phyloP scores from a whole-genome alignment of 2,113 vertebrate genomes.

The Coracopsis vasa region DNA sequence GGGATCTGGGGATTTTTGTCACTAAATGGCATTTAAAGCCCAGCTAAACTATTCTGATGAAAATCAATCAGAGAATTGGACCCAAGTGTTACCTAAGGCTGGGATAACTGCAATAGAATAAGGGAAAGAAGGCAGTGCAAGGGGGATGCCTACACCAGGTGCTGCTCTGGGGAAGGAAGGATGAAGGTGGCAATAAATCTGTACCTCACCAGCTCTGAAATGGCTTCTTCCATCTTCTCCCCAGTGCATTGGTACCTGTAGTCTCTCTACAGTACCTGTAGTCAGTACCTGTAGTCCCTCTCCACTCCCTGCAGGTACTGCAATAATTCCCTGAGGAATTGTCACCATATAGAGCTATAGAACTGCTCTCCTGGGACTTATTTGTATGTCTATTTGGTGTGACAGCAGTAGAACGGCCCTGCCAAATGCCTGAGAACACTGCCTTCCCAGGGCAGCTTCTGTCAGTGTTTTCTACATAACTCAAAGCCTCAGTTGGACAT shows the following conservation, averaged over 20 bases:
- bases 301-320: neutral
- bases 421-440: neutral
- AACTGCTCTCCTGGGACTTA: neutral
- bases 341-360: neutral
- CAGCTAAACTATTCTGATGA: neutral
- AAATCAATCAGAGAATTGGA: neutral
- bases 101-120: neutral
- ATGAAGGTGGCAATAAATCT: neutral
- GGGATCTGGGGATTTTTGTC: neutral
- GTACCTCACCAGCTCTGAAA: neutral
- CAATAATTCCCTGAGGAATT: neutral
- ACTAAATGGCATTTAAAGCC: neutral
- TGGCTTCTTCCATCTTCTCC: neutral
- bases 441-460: neutral
- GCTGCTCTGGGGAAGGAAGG: neutral
- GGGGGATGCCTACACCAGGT: neutral
- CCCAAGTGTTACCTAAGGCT: neutral
- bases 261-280: neutral
- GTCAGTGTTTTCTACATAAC: neutral
- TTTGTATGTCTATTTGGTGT: neutral
- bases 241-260: rapidly evolving
- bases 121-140: neutral
- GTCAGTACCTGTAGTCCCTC: neutral
- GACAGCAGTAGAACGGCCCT: neutral
- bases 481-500: neutral